These are phyloP conservation scores for Acanthosoma haemorrhoidale DNA, from an alignment of 2,888 invertebrate genomes.

Conservation along the genomic window DNA sequence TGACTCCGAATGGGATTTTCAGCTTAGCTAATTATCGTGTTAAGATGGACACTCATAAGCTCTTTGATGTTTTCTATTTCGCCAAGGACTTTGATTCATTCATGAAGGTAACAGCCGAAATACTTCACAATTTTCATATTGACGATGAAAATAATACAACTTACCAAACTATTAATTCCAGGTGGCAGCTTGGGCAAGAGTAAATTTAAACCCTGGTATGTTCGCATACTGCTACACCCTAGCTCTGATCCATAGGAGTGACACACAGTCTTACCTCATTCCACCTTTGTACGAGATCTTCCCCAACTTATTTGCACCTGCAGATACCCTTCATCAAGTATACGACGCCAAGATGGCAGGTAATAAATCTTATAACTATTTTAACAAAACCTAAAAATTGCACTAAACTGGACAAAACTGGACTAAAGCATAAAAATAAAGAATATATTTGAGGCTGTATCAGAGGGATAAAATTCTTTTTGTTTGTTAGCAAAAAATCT, in stretches of 20 bases:
- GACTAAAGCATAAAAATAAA: too few relatives aligned
- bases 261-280: slow-evolving; percentile 51
- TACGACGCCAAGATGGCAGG: slow-evolving; percentile 35
- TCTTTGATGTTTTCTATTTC: slow-evolving; percentile 62
- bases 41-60: slow-evolving; percentile 56
- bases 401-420: too few relatives aligned
- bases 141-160: not conserved
- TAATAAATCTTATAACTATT: too few relatives aligned
- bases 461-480: too few relatives aligned
- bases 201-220: slow-evolving; percentile 54
- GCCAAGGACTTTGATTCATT: slow-evolving; percentile 68
- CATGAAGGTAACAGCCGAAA: slow-evolving; percentile 47
- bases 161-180: slow-evolving; percentile 43
- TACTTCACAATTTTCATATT: not conserved
- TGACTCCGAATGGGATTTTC: slow-evolving; percentile 57
- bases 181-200: slow-evolving; percentile 53
- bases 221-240: slow-evolving; percentile 54
- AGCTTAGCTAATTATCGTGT: slow-evolving; percentile 58
- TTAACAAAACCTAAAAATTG: too few relatives aligned
- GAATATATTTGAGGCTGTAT: too few relatives aligned
- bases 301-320: slow-evolving; percentile 45
- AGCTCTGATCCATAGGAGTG: slow-evolving; percentile 52
- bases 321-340: slow-evolving; percentile 32
- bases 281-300: slow-evolving; percentile 56
- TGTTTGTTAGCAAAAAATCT: too few relatives aligned